Percentiles rank a stretch among this genome's conserved stretches.
These are phyloP conservation scores for Steinernema feltiae DNA, from an alignment of 1,140 invertebrate genomes.

Conservation along the genomic window DNA sequence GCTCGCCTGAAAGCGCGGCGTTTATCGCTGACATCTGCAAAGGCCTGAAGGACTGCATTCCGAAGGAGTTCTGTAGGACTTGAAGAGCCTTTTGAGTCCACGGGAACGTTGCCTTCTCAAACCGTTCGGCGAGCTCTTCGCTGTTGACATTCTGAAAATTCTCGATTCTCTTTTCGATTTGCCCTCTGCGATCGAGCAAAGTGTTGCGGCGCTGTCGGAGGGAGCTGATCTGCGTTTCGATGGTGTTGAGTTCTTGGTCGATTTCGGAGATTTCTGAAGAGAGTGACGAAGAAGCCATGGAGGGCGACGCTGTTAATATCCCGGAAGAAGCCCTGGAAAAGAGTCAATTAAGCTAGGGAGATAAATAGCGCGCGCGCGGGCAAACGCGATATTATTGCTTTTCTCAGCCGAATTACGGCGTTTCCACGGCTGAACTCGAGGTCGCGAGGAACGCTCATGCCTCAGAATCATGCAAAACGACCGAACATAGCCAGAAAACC, in stretches of 20 bases:
- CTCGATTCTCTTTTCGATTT: conserved; percentile 29
- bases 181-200: conserved; percentile 15
- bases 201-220: conserved; percentile 21
- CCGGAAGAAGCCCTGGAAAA: no score
- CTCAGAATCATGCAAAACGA: no score
- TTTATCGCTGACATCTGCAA: conserved; percentile 96
- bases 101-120: conserved; percentile 40
- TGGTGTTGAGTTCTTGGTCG: no score
- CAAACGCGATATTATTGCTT: no score
- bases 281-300: conserved; percentile 17
- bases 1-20: no score
- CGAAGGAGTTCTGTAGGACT: conserved; percentile 72
- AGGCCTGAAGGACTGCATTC: conserved; percentile 75
- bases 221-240: conserved; percentile 23
- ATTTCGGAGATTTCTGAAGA: conserved; percentile 31
- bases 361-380: no score
- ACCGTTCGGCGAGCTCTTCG: conserved; percentile 26
- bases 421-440: no score
- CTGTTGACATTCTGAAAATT: conserved; percentile 15
- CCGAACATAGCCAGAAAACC: no score
- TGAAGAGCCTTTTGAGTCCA: conserved; percentile 36
- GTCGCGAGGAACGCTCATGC: no score
- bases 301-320: no score
- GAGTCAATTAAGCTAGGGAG: no score
- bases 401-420: no score